Percentiles rank a stretch among this genome's conserved stretches.
Conservation (phyloP, 2,797 vertebrate genomes). For the Smutsia temminckii region DNA sequence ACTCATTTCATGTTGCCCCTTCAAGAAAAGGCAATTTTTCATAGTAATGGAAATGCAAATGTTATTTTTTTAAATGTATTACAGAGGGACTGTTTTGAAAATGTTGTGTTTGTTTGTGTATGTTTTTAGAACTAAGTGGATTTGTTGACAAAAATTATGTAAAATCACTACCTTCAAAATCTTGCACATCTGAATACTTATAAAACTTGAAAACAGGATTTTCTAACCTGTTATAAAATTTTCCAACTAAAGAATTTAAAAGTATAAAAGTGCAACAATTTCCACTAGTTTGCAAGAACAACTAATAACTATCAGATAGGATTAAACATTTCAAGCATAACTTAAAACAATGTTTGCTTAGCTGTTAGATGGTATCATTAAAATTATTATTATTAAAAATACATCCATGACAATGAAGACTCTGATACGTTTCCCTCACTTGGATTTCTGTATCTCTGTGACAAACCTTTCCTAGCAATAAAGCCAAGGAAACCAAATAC, state of each 20-base stretch:
- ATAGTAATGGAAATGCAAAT: not conserved
- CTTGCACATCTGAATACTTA: not conserved
- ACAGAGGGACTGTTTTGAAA: not conserved
- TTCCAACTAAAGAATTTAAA: not conserved
- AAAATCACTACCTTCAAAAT: not conserved
- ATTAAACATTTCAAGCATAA: not conserved
- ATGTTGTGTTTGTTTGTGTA: not conserved
- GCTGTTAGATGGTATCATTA: not conserved
- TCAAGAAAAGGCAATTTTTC: constrained; percentile 16
- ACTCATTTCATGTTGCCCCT: not conserved
- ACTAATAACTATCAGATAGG: not conserved
- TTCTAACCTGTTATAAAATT: not conserved
- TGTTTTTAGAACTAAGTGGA: not conserved
- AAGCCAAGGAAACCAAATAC: not conserved
- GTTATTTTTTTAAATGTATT: not conserved
- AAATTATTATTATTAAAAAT: not conserved
- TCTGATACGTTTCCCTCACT: not conserved
- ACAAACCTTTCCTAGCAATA: not conserved
- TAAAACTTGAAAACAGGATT: not conserved
- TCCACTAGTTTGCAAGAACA: not conserved
- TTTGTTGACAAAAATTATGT: not conserved
- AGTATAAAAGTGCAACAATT: not conserved
- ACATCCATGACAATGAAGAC: not conserved
- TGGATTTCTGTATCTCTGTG: not conserved
- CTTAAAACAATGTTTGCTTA: not conserved